phyloP scores from a whole-genome alignment of 2,888 invertebrate species.

The Venusia cambrica region DNA sequence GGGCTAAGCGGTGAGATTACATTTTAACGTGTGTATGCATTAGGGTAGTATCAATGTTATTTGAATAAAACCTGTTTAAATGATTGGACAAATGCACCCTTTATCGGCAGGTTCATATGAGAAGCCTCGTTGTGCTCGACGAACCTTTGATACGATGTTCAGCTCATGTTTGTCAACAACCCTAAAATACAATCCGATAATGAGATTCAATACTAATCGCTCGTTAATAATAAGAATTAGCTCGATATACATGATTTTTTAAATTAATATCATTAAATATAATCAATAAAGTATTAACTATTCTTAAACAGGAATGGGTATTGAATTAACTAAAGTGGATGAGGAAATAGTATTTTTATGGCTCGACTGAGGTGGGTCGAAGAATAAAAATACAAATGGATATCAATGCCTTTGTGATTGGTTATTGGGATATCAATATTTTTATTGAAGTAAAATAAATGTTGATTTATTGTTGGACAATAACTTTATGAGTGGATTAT shows the following conservation, averaged over 20 bases:
- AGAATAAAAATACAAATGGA: slow-evolving; percentile 34
- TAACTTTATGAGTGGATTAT: slow-evolving; percentile 17
- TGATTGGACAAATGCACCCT: no score
- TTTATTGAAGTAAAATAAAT: slow-evolving; percentile 24
- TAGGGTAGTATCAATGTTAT: no score
- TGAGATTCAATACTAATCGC: slow-evolving; percentile 74
- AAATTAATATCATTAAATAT: slow-evolving; percentile 57
- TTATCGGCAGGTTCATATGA: no score
- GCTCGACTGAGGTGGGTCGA: slow-evolving; percentile 33
- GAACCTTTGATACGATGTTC: no score
- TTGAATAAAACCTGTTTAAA: no score
- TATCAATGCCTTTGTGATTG: slow-evolving; percentile 18
- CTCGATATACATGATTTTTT: slow-evolving; percentile 57
- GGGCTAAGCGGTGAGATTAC: no score
- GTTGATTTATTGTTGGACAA: slow-evolving; percentile 21
- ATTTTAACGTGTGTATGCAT: no score
- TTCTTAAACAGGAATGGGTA: slow-evolving; percentile 44
- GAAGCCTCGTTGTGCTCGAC: no score
- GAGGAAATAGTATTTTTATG: slow-evolving; percentile 52
- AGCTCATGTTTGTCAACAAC: no score
- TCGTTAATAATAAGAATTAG: slow-evolving; percentile 71
- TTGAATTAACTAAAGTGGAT: slow-evolving; percentile 48
- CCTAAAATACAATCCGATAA: slow-evolving; percentile 61
- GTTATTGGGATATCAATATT: slow-evolving; percentile 18
- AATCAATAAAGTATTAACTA: slow-evolving; percentile 60